Percentiles rank a stretch among this genome's conserved stretches.
Conservation (phyloP, 2,797 vertebrate species). For the Acanthurus lineatus region DNA sequence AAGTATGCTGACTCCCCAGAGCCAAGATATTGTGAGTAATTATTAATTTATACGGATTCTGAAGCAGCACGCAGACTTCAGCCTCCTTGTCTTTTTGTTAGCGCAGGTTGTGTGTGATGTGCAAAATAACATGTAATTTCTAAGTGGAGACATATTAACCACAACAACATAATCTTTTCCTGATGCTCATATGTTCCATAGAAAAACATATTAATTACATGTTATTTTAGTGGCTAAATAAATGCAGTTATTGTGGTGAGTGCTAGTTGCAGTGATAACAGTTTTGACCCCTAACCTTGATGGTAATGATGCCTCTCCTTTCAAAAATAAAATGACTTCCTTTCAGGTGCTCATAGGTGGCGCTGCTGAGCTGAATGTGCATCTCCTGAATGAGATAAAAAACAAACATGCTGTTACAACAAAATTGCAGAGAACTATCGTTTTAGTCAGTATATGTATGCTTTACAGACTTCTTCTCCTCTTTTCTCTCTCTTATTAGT, state of each 20-base stretch:
- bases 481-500: background rate
- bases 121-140: background rate
- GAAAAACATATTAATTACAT: slow-evolving; percentile 21
- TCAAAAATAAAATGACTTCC: slow-evolving; percentile 87
- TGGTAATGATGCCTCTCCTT: slow-evolving; percentile 83
- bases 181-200: slow-evolving; percentile 14
- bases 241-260: slow-evolving; percentile 6
- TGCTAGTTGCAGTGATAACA: slow-evolving; percentile 32
- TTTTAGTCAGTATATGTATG: background rate
- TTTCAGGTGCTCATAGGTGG: slow-evolving; percentile 85
- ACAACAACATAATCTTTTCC: background rate
- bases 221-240: background rate
- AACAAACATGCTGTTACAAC: background rate
- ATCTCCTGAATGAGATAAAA: slow-evolving; percentile 74
- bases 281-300: slow-evolving; percentile 77
- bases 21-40: slow-evolving; percentile 46
- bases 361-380: slow-evolving; percentile 86
- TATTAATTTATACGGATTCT: slow-evolving; percentile 35
- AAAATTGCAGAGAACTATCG: background rate
- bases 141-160: background rate
- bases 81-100: background rate
- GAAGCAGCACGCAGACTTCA: slow-evolving; percentile 23
- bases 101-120: background rate
- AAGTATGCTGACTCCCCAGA: slow-evolving; percentile 49
- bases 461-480: background rate